Conservation (phyloP, 2,797 vertebrate species). For the Siniperca undulata region DNA sequence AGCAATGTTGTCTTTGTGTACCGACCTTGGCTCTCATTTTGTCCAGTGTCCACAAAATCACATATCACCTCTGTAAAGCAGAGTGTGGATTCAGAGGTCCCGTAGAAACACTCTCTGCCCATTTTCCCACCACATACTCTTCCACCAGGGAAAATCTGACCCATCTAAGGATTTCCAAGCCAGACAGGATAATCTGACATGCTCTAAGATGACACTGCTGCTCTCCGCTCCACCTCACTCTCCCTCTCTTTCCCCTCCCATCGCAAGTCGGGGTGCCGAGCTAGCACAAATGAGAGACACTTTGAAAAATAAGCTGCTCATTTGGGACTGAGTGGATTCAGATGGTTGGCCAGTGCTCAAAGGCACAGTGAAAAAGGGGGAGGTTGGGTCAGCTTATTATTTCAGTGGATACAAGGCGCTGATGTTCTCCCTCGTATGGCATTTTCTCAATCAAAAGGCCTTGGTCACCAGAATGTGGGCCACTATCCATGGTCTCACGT, state of each 20-base stretch:
- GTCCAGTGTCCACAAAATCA: slow-evolving; percentile 52
- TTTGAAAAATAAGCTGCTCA: slow-evolving; percentile 84
- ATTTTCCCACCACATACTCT: slow-evolving; percentile 74
- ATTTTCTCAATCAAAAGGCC: slow-evolving; percentile 71
- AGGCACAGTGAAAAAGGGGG: slow-evolving; percentile 65
- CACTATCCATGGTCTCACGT: slow-evolving; percentile 41
- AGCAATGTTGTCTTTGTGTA: not conserved
- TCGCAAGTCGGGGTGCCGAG: slow-evolving; percentile 70
- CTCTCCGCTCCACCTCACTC: slow-evolving; percentile 56
- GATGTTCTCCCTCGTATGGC: slow-evolving; percentile 73
- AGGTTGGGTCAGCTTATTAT: slow-evolving; percentile 82
- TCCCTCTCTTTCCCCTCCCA: slow-evolving; percentile 40
- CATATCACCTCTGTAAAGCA: slow-evolving; percentile 46
- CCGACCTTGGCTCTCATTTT: slow-evolving; percentile 16
- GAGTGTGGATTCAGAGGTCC: slow-evolving; percentile 52
- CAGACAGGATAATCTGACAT: slow-evolving; percentile 81
- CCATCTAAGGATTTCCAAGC: slow-evolving; percentile 72
- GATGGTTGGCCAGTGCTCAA: slow-evolving; percentile 83
- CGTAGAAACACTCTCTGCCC: slow-evolving; percentile 55
- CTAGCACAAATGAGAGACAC: slow-evolving; percentile 81
- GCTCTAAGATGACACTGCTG: slow-evolving; percentile 74
- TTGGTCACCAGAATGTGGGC: slow-evolving; percentile 66
- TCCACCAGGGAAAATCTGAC: slow-evolving; percentile 77
- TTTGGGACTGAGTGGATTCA: slow-evolving; percentile 85
- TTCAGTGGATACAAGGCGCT: slow-evolving; percentile 75